These are phyloP conservation scores for Portunus trituberculatus DNA, from an alignment of 1,140 invertebrate genomes.

Conservation along the genomic window DNA sequence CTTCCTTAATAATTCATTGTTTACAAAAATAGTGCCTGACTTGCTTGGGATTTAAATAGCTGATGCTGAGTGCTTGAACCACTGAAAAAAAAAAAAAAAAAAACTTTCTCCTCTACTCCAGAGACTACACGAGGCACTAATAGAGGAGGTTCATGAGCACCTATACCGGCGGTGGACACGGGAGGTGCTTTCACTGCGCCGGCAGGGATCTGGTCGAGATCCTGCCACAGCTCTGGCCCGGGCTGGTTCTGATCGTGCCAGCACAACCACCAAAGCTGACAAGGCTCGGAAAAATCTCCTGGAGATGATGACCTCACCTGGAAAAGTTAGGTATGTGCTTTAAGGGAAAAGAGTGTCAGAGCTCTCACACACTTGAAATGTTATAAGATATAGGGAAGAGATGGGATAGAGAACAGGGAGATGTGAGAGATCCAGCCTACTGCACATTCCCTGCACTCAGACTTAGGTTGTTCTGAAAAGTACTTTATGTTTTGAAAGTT, in stretches of 20 bases:
- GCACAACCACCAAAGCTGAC: conserved; percentile 58
- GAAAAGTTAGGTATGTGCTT: conserved; percentile 76
- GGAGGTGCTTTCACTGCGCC: conserved; percentile 83
- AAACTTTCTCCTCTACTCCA: conserved; percentile 79
- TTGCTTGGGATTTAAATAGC: too few species aligned
- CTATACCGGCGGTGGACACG: conserved; percentile 87
- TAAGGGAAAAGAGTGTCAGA: conserved; percentile 9
- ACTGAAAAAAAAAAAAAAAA: not conserved
- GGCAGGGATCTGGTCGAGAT: conserved; percentile 83
- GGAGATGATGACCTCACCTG: conserved; percentile 76
- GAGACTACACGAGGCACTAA: conserved; percentile 86
- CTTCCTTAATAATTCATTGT: too few species aligned
- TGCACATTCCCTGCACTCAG: too few species aligned
- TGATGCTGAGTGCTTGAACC: too few species aligned
- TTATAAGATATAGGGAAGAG: too few species aligned
- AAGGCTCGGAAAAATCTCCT: conserved; percentile 79
- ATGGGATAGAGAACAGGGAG: too few species aligned
- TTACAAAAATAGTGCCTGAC: too few species aligned
- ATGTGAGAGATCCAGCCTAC: too few species aligned
- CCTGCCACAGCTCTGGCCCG: conserved; percentile 53
- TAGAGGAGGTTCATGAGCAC: conserved; percentile 88
- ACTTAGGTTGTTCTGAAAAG: too few species aligned
- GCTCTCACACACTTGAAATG: too few species aligned
- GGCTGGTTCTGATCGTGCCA: conserved; percentile 64
- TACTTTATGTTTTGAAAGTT: too few species aligned